These are phyloP conservation scores for Apodemus sylvaticus DNA, from an alignment of 2,113 vertebrate species.

Conservation along the genomic window DNA sequence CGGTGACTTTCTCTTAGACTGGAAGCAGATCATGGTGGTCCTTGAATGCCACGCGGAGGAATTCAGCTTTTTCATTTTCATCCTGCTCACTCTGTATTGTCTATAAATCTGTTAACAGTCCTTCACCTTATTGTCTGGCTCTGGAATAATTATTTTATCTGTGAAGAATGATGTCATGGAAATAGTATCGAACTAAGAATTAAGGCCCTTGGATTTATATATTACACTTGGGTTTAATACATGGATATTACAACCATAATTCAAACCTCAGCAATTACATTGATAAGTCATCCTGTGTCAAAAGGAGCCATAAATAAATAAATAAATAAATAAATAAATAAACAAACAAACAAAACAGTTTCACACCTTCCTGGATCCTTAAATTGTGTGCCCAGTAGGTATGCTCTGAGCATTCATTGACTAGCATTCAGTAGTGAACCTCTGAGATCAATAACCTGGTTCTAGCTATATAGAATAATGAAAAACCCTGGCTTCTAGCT, in stretches of 20 bases:
- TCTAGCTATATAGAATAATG: background rate
- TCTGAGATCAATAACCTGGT: background rate
- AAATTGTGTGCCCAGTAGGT: constrained; percentile 36
- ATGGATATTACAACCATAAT: constrained; percentile 74
- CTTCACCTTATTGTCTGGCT: constrained; percentile 79
- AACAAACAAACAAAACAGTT: background rate
- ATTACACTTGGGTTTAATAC: constrained; percentile 75
- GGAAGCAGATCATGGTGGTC: constrained; percentile 28
- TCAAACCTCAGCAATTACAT: constrained; percentile 63
- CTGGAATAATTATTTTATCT: constrained; percentile 80
- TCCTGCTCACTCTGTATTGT: constrained; percentile 40
- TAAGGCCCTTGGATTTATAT: constrained; percentile 64
- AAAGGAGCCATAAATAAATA: constrained; percentile 14
- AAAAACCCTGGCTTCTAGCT: background rate
- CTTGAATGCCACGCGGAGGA: constrained; percentile 67
- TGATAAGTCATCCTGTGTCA: constrained; percentile 51
- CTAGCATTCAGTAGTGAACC: background rate
- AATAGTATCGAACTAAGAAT: constrained; percentile 65
- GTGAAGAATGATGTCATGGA: constrained; percentile 75
- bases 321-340: background rate
- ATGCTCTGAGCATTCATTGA: background rate
- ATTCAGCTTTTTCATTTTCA: constrained; percentile 67
- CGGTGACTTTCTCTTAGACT: constrained; percentile 22
- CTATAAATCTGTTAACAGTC: constrained; percentile 79
- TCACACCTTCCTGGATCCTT: constrained; percentile 15